These are phyloP conservation scores for Semnornis frantzii DNA, from an alignment of 2,113 vertebrate species.

Conservation along the genomic window DNA sequence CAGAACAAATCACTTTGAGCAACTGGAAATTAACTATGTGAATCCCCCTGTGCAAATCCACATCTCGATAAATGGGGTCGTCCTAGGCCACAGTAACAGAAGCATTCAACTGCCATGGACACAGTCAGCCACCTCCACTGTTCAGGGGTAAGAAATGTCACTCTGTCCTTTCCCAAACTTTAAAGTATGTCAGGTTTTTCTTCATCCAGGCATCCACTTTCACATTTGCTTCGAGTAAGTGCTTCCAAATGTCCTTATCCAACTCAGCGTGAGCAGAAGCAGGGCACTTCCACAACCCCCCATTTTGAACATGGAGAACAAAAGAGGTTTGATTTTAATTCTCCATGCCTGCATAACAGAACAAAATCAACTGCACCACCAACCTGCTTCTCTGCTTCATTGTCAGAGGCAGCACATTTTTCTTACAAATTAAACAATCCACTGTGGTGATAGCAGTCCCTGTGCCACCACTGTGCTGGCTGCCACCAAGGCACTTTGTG, in stretches of 20 bases:
- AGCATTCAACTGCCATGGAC: neutral
- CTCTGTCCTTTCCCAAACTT: neutral
- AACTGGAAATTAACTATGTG: slow-evolving; percentile 58
- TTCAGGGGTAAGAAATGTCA: slow-evolving; percentile 26
- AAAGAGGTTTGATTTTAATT: neutral
- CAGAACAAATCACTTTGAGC: slow-evolving; percentile 16
- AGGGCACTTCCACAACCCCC: neutral
- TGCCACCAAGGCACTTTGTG: neutral
- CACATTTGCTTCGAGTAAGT: neutral
- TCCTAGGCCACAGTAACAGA: neutral
- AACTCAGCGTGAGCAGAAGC: accelerated
- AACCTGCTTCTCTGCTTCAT: neutral
- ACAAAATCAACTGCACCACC: neutral
- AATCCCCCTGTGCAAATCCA: neutral
- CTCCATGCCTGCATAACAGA: neutral
- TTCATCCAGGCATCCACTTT: neutral
- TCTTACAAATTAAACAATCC: neutral
- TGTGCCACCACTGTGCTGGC: neutral
- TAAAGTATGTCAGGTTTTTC: neutral
- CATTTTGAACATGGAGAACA: neutral
- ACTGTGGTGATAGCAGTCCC: neutral
- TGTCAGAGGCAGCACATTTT: neutral
- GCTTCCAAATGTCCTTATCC: neutral
- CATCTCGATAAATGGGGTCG: neutral
- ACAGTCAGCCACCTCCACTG: neutral